These are phyloP conservation scores for Rhincodon typus DNA, from an alignment of 2,797 vertebrate genomes.

Conservation along the genomic window DNA sequence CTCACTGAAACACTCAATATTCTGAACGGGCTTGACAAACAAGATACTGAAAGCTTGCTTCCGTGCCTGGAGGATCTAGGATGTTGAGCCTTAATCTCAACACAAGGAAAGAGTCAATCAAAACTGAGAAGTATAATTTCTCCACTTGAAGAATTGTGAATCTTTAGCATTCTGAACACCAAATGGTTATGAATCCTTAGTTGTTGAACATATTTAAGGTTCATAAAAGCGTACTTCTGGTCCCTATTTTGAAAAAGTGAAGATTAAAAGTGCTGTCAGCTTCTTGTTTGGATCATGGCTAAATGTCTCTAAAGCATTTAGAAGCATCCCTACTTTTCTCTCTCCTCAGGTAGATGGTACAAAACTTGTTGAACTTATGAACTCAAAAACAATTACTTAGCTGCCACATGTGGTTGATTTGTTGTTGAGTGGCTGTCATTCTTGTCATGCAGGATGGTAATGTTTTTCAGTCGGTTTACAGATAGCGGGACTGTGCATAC, in stretches of 20 bases:
- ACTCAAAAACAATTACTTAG: neutral
- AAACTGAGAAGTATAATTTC: too few relatives aligned
- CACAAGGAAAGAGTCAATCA: too few relatives aligned
- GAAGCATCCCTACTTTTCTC: neutral
- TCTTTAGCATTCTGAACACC: too few relatives aligned
- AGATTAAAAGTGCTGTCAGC: neutral
- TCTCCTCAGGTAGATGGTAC: neutral
- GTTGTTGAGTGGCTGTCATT: neutral
- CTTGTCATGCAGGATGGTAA: neutral
- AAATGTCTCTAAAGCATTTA: neutral
- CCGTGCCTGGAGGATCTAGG: too few relatives aligned
- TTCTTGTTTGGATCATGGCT: neutral
- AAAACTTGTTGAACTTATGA: neutral
- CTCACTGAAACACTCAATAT: too few relatives aligned
- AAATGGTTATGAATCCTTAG: too few relatives aligned
- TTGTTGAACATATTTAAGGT: too few relatives aligned
- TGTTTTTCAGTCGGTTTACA: neutral
- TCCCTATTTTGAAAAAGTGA: neutral
- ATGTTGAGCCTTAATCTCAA: too few relatives aligned
- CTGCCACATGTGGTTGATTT: neutral
- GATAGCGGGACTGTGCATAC: neutral
- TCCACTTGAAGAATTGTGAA: too few relatives aligned
- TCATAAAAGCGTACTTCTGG: too few relatives aligned
- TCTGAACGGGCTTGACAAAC: too few relatives aligned
- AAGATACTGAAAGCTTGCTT: too few relatives aligned